Evolutionary conservation across 2,113 vertebrate genomes (phyloP), one percentile per base, ranked within the genome.

Genomic region (Mormyrus iriodes): DNA sequence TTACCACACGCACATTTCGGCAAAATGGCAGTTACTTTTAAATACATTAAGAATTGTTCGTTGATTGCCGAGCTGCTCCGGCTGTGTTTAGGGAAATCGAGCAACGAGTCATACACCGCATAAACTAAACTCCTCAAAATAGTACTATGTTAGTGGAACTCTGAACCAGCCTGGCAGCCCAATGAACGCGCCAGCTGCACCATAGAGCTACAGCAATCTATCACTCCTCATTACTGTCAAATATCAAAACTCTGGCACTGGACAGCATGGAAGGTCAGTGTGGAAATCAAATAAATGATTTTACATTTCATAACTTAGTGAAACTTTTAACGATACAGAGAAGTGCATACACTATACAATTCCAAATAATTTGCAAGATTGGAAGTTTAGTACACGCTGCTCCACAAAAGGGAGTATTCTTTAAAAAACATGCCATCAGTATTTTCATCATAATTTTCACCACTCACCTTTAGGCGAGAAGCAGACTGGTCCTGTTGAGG

Each of bases 211-310:
- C 95, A 97, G 97, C 95, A 95, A 98, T 98, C 97, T 97, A 98
- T 99, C 97, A 97, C 97, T 98, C 97, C 97, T 98, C 97, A 98
- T 99, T 98, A 98, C 97, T 98, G 98, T 98, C 97, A 98, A 95
- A 96, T 96, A 98, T 96, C 96, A 97, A 94, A 97, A 97, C 96
- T 97, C 95, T 96, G 96, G 96, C 96, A 97, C 96, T 95, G 96
- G 94, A 93, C 97, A 97, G 96, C 96, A 96, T 96, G 95, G 92
- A 95, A 96, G 96, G 96, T 95, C 96, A 96, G 95, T 94, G 95
- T 95, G 61, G 96, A 95, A 96, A 96, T 96, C 95, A 96, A 95
- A 97, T 97, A 97, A 97, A 97, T 98, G 96, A 97, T 93, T 95
- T 95, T 93, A 93, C 95, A 94, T 96, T 96, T 95, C 93, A 94